Evolutionary conservation across 1,140 invertebrate genomes (phyloP).

Genomic region (Muscidifurax raptorellus): DNA sequence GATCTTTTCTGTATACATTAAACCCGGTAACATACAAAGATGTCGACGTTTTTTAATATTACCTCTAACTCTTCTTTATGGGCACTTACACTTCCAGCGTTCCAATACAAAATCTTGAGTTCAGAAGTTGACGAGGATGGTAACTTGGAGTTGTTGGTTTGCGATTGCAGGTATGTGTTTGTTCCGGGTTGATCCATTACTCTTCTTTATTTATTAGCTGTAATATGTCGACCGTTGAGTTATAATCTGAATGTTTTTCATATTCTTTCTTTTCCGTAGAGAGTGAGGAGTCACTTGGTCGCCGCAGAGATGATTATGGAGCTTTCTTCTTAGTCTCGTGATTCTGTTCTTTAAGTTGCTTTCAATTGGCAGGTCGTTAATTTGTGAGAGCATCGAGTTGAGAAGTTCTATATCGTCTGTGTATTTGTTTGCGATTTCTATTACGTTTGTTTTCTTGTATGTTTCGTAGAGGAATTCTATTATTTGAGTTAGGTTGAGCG

Average conservation of each 20-base stretch:
- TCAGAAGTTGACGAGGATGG: no score
- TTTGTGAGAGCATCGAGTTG: not conserved
- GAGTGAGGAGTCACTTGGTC: not conserved
- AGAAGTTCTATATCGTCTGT: not conserved
- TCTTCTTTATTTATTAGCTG: not conserved
- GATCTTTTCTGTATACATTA: no score
- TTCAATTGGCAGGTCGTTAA: not conserved
- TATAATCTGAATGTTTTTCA: no score
- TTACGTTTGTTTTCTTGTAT: not conserved
- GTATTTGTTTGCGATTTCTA: not conserved
- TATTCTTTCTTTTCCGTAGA: not conserved
- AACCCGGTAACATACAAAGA: no score
- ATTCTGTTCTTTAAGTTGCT: not conserved
- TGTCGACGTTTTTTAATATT: not conserved
- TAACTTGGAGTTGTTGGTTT: not conserved
- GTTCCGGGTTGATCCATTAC: not conserved
- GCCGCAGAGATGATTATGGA: not conserved
- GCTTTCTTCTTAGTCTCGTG: not conserved
- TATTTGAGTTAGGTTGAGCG: not conserved
- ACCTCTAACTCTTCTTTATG: not conserved
- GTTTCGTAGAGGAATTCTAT: not conserved
- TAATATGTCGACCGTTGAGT: no score
- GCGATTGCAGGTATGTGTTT: not conserved
- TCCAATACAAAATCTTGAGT: slow-evolving; percentile 1
- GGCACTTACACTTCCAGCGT: not conserved